phyloP scores from a whole-genome alignment of 2,797 vertebrate genomes.

The Thripadectes ignobilis region DNA sequence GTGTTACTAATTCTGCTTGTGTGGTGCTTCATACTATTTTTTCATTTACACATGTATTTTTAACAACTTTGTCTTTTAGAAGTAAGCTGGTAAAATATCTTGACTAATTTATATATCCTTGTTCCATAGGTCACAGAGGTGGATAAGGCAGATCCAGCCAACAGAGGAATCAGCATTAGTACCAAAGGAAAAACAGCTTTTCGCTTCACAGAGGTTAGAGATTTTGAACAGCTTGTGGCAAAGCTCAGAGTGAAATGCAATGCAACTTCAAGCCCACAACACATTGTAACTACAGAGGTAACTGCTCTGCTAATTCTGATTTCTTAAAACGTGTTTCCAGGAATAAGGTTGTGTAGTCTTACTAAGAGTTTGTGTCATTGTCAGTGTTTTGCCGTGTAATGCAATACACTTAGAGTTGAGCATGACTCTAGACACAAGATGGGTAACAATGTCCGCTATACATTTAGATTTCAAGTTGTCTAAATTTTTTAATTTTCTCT shows the following conservation, averaged over 20 bases:
- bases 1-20: background rate
- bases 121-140: constrained; percentile 83
- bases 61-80: background rate
- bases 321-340: background rate
- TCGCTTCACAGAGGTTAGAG: constrained; percentile 90
- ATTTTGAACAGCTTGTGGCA: constrained; percentile 85
- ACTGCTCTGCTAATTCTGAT: background rate
- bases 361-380: fast-evolving
- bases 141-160: constrained; percentile 83
- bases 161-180: constrained; percentile 85
- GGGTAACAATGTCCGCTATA: background rate
- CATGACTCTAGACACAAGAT: background rate
- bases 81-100: background rate
- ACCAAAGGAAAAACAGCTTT: constrained; percentile 90
- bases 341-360: background rate
- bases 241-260: constrained; percentile 84
- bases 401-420: background rate
- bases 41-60: background rate
- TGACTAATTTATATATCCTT: background rate
- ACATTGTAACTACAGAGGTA: constrained; percentile 82
- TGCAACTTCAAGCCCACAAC: constrained; percentile 81
- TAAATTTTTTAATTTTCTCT: background rate
- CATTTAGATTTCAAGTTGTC: background rate
- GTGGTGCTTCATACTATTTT: background rate
- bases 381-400: background rate